Evolutionary conservation across 1,140 invertebrate genomes (phyloP).

Genomic region (Drosophila parvula): DNA sequence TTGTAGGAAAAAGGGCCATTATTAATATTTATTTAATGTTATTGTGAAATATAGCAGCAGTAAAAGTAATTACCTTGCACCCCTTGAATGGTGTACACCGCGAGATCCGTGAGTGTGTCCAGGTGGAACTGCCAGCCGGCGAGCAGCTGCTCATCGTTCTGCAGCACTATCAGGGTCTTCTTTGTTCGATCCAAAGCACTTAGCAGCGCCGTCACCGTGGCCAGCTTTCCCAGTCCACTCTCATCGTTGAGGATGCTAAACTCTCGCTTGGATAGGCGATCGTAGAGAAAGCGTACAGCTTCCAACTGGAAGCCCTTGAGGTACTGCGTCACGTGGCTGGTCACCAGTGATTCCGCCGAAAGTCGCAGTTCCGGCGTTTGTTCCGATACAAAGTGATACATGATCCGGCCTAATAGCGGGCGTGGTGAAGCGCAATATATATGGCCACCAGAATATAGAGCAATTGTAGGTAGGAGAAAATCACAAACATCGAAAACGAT

Average conservation of each 20-base stretch:
- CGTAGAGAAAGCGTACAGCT: conserved; percentile 66
- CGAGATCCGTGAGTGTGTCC: conserved; percentile 60
- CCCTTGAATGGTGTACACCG: conserved; percentile 60
- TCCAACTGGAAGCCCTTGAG: conserved; percentile 75
- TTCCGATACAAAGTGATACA: conserved; percentile 80
- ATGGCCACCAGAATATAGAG: conserved; percentile 78
- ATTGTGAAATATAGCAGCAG: conserved; percentile 3
- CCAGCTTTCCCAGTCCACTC: conserved; percentile 73
- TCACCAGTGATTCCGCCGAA: conserved; percentile 57
- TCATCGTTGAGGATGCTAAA: conserved; percentile 78
- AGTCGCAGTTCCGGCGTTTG: conserved; percentile 67
- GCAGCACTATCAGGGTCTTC: conserved; percentile 69
- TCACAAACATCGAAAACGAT: conserved; percentile 79
- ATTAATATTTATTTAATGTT: neutral
- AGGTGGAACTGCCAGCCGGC: conserved; percentile 77
- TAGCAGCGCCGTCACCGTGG: conserved; percentile 57
- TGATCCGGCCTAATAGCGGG: conserved; percentile 39
- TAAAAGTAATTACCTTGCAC: conserved; percentile 41
- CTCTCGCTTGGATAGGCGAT: conserved; percentile 64
- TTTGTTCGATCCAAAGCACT: conserved; percentile 54
- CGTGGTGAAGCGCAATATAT: conserved; percentile 73
- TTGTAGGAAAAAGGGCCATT: neutral
- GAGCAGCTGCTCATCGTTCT: conserved; percentile 74
- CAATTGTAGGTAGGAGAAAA: conserved; percentile 78
- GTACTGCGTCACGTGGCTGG: conserved; percentile 71